A percentile compares a stretch with the other conserved stretches of the same genome.
Evolutionary conservation across 30 jellyfish, hydroid and myxozoan species (phyloP).

Genomic region (Rhopilema esculentum): DNA sequence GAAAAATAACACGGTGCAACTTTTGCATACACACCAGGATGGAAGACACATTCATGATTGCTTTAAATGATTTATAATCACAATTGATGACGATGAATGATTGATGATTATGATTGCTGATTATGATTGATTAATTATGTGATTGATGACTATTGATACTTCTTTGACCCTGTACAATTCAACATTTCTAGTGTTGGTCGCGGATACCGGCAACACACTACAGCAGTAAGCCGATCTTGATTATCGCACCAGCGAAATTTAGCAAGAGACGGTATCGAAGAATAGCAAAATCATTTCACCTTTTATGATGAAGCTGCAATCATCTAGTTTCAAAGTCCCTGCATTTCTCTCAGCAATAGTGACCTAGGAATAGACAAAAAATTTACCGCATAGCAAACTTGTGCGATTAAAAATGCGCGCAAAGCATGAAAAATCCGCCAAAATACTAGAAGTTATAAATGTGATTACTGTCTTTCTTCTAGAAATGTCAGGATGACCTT

Average conservation of each 20-base stretch:
- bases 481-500: background rate
- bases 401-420: background rate
- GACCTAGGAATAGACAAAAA: slow-evolving; percentile 35
- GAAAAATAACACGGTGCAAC: no score
- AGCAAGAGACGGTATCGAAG: background rate
- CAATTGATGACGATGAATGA: no score
- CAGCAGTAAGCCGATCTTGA: no score
- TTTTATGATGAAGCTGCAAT: slow-evolving; percentile 82
- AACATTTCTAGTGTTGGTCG: no score
- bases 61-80: no score
- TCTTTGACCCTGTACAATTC: no score
- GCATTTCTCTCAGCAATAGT: slow-evolving; percentile 74
- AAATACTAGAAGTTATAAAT: background rate
- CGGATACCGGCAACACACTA: no score
- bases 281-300: slow-evolving; percentile 41
- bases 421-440: background rate
- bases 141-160: no score
- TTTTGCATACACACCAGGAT: no score
- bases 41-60: no score
- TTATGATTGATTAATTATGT: no score
- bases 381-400: background rate
- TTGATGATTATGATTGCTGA: no score
- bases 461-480: background rate
- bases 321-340: slow-evolving; percentile 59
- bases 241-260: background rate